These are phyloP conservation scores for Panurus biarmicus DNA, from an alignment of 2,113 vertebrate species.

Conservation along the genomic window DNA sequence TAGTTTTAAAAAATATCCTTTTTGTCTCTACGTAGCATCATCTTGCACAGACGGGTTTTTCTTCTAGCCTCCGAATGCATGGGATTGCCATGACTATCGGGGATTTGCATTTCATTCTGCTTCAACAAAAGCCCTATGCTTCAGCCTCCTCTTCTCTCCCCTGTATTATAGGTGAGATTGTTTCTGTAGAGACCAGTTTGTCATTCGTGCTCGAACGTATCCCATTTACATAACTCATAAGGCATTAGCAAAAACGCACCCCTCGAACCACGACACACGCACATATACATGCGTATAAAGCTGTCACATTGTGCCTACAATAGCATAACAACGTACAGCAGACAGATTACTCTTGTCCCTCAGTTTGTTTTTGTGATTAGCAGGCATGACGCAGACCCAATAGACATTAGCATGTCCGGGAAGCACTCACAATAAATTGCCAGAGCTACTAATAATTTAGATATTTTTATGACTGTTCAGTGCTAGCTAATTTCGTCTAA, in stretches of 20 bases:
- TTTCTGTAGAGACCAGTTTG: conserved; percentile 1
- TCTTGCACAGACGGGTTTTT: not conserved
- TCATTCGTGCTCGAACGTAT: not conserved
- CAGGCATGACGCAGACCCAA: conserved; percentile 25
- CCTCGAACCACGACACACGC: not conserved
- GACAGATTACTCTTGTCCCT: conserved; percentile 1
- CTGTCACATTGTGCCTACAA: not conserved
- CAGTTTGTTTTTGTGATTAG: conserved; percentile 53
- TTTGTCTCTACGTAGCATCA: not conserved
- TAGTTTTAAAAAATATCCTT: not conserved
- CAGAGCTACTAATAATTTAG: conserved; percentile 74
- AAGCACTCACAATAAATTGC: conserved; percentile 69
- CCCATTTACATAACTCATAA: conserved; percentile 20
- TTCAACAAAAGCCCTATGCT: not conserved
- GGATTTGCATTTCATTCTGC: conserved; percentile 10
- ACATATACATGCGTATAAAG: not conserved
- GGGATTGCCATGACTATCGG: not conserved
- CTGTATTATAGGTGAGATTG: not conserved
- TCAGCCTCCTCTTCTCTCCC: not conserved
- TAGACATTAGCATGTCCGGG: conserved; percentile 66
- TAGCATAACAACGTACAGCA: not conserved
- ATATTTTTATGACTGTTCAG: conserved; percentile 78
- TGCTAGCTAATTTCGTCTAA: conserved; percentile 74
- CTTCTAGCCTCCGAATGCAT: not conserved
- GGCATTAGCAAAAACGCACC: not conserved